Base-by-base conservation (phyloP, 1,140 invertebrate genomes). In the Ostrea denselamellosa region DNA sequence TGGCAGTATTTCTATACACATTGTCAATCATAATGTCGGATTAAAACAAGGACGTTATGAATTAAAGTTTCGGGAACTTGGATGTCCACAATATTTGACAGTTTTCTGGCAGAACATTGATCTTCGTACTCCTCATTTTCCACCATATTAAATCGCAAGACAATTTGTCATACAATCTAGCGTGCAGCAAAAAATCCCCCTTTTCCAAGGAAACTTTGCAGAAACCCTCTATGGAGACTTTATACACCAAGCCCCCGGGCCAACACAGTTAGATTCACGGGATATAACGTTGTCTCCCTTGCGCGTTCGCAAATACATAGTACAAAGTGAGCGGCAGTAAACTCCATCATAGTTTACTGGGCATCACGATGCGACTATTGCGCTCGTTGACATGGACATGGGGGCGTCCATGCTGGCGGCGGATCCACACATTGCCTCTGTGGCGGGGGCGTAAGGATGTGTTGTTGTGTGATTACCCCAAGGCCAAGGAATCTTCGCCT, bases 401-500 rank as follows among this genome's bases (percentile, higher is more conserved):
- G 86, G 86, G 86, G 86, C 86, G 86, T 68, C 86, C 86, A 87
- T 83, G 51, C 71, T 68, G 17, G 56, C 77, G 54, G 77, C 81
- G 22, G 86, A 51, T 81, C 62, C 52, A 56, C 52, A 62, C 17
- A 51, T 44, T 58, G 22, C 51, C 28, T 54, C 53, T 51, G 81
- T 83, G 8, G 44, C 54, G 44, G 86, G 53, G 34, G 86, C 54
- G 1, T 58, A 54, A 3, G 77, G 86, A 44, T 87, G 86, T 51
- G 53, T 56, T 58, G 86, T 83, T 68, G 84, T 51, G 34, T 58
- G 53, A 28, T 56, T 83, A 58, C 88, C 52, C 53, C 68, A 83
- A 62, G 87, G 68, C 90, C 90, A 90, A 25, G 90, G 90, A 52
- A 89, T 86, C 81, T 88, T 84, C 10, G 87, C 89, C 83, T 89